These are phyloP conservation scores for Prionailurus bengalensis DNA, from an alignment of 2,113 vertebrate genomes.

Conservation along the genomic window DNA sequence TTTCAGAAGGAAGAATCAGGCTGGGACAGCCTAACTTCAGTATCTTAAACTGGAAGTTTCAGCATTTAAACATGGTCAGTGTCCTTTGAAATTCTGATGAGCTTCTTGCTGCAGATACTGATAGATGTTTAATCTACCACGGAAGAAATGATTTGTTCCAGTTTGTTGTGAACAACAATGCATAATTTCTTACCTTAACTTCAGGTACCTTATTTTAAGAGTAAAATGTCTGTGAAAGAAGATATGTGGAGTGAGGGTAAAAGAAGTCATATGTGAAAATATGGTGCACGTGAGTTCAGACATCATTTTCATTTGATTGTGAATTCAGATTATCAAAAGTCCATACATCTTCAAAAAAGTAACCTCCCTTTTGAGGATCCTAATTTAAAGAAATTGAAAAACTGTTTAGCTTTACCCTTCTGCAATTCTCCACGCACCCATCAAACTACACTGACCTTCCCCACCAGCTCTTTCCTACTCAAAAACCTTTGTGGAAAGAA, in stretches of 20 bases:
- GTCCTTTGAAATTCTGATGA: constrained; percentile 12
- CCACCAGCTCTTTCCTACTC: not conserved
- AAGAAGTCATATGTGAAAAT: not conserved
- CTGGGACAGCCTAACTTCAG: not conserved
- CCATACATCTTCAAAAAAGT: not conserved
- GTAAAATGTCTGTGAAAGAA: not conserved
- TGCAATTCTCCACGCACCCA: not conserved
- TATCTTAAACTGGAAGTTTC: not conserved
- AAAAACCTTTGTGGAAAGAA: not conserved
- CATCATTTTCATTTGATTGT: not conserved
- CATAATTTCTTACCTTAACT: not conserved
- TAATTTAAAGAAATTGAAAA: constrained; percentile 40
- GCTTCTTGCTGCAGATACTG: not conserved
- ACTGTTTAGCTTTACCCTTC: not conserved
- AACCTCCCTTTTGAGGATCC: not conserved
- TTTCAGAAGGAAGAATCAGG: not conserved
- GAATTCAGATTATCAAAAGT: not conserved
- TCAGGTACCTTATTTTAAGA: not conserved
- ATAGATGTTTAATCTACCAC: not conserved
- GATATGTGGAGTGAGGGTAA: not conserved
- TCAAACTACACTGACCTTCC: not conserved
- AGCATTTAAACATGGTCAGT: not conserved
- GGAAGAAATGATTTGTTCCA: not conserved
- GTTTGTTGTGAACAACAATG: not conserved
- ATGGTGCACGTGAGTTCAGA: not conserved